Conservation (phyloP, 2,113 vertebrate species). For the Otus sunia region DNA sequence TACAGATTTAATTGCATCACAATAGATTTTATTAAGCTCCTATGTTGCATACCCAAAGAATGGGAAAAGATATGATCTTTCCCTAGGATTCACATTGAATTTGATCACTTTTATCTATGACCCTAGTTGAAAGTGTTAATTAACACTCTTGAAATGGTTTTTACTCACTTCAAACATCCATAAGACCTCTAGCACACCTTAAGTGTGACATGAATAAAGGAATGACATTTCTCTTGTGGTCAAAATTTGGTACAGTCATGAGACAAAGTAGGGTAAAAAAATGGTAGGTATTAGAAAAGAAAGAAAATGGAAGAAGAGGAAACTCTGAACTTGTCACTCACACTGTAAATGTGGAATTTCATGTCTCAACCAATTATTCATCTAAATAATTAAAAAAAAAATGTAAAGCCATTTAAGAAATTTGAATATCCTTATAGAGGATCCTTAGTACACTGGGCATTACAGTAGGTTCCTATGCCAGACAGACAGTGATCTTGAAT, state of each 20-base stretch:
- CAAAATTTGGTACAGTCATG: not conserved
- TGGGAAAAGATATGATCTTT: not conserved
- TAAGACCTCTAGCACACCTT: not conserved
- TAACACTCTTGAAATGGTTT: not conserved
- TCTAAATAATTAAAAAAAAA: not conserved
- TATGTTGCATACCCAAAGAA: not conserved
- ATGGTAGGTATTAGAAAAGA: not conserved
- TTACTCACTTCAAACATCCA: not conserved
- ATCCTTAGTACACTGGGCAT: not conserved
- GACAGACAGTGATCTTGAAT: not conserved
- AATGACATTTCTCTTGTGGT: not conserved
- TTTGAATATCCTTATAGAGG: not conserved
- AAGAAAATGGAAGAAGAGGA: accelerated
- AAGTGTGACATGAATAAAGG: not conserved
- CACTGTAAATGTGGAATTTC: not conserved
- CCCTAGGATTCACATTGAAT: not conserved
- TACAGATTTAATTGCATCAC: not conserved
- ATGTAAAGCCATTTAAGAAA: not conserved
- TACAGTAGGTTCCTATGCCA: not conserved
- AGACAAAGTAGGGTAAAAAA: not conserved
- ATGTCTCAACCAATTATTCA: not conserved
- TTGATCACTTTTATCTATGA: not conserved
- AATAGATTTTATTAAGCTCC: not conserved
- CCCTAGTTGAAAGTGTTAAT: not conserved
- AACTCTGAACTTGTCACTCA: not conserved